Evolutionary conservation across 2,888 invertebrate species (phyloP), one percentile per base, ranked within the genome.

Genomic region (Trileptium ribeirensis): DNA sequence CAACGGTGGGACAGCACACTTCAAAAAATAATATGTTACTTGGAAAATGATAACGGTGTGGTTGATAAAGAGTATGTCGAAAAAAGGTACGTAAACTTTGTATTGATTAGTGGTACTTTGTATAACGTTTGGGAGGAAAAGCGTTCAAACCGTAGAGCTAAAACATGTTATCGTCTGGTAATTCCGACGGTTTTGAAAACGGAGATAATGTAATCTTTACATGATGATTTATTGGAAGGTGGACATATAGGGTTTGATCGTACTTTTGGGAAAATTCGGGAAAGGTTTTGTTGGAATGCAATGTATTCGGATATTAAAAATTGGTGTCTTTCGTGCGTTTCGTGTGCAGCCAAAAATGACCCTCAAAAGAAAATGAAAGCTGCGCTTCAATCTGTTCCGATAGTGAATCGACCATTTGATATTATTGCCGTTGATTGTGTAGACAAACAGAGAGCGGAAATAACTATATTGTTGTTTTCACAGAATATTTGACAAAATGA

Each of bases 391-490:
- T 33, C 80, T 19, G 15, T 80, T 2, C 79, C 80, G 79, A 33
- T 80, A 15, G 51, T 51, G 78, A 19, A 3, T 24, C 19, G 29
- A 78, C 80, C 24, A 79, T 80, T 80, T 64, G 70, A 24, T 29
- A 8, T 2, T 15, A 29, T 24, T n/a, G 31, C 70, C 19, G 37
- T 79, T n/a, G 79, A 79, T 38, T n/a, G 51, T 34, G 3, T 79
- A 31, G 33, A 33, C 15, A 3, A 38, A 80, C 36, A 3, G n/a
- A 79, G 2, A n/a, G n/a, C 2, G 80, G 80, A 36, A 79, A 80
- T 38, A 80, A 80, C 19, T 80, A 80, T 34, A 33, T 79, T 79
- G 8, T 80, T 29, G 80, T 79, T 19, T 78, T 80, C 15, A 39
- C 2, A 3, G 80, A 80, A 2, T 38, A 79, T 36, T 80, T 80